phyloP scores from a whole-genome alignment of 2,888 invertebrate species.

The Athetis lepigone region DNA sequence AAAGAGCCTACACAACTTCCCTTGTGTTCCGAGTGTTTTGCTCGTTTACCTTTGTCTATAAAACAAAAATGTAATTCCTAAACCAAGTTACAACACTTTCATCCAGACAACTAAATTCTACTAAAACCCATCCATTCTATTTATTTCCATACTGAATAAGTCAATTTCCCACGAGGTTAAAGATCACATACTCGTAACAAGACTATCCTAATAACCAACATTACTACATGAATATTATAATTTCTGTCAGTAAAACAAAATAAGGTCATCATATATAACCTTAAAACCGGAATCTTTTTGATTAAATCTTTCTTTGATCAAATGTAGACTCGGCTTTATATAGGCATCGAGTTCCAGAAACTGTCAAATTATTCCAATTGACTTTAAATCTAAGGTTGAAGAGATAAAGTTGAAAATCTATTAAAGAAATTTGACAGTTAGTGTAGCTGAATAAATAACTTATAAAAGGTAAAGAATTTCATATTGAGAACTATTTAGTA shows the following conservation, averaged over 20 bases:
- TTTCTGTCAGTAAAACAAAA: conserved; percentile 37
- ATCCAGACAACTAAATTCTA: too few relatives aligned
- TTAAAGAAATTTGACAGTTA: too few relatives aligned
- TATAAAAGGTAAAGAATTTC: conserved; percentile 43
- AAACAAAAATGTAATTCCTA: too few relatives aligned
- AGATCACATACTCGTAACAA: conserved; percentile 4
- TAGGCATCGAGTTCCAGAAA: too few relatives aligned
- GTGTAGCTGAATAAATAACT: conserved; percentile 41
- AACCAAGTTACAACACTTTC: too few relatives aligned
- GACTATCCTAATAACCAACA: conserved; percentile 19
- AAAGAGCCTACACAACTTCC: too few relatives aligned
- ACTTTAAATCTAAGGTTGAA: too few relatives aligned
- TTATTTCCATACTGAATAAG: not conserved
- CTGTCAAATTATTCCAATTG: too few relatives aligned
- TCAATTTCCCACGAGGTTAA: conserved; percentile 1
- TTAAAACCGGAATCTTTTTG: conserved; percentile 20
- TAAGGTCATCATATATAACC: conserved; percentile 31
- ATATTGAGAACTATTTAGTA: conserved; percentile 39
- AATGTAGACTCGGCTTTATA: conserved; percentile 13
- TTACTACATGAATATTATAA: conserved; percentile 26
- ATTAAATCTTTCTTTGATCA: conserved; percentile 34
- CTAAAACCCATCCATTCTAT: not conserved
- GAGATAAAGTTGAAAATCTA: too few relatives aligned
- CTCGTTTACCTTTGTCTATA: too few relatives aligned
- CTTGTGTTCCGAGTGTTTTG: too few relatives aligned